Percentiles rank a stretch among this genome's conserved stretches.
Evolutionary conservation across 2,797 vertebrate genomes (phyloP).

Genomic region (Hydrolagus colliei): DNA sequence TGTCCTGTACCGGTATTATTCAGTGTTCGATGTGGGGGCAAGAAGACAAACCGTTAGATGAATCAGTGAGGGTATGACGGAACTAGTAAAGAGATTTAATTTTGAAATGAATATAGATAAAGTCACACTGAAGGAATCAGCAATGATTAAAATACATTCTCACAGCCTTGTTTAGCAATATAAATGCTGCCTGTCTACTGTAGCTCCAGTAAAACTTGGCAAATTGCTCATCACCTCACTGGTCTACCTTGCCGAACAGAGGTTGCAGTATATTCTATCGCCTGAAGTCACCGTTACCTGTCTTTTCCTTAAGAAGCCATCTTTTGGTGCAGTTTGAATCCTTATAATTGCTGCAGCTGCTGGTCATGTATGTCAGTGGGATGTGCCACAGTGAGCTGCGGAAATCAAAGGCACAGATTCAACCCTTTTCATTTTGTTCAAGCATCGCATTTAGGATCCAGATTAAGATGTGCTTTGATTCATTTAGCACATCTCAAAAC

Average conservation of each 20-base stretch:
- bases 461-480: not conserved
- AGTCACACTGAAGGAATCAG: not conserved
- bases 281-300: constrained; percentile 56
- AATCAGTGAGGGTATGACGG: no score
- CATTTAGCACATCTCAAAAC: not conserved
- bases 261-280: not conserved
- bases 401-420: constrained; percentile 28
- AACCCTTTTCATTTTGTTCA: constrained; percentile 9
- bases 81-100: no score
- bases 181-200: not conserved
- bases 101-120: no score
- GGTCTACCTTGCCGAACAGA: not conserved
- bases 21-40: no score
- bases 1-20: no score
- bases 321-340: constrained; percentile 51
- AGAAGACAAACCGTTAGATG: no score
- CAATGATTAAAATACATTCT: not conserved
- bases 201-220: not conserved
- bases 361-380: constrained; percentile 75
- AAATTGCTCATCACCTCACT: not conserved
- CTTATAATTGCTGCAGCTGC: constrained; percentile 57
- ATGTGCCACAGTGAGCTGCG: constrained; percentile 78
- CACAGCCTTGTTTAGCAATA: not conserved
- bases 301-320: constrained; percentile 65
- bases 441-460: not conserved